Percentiles rank a stretch among this genome's conserved stretches.
Evolutionary conservation across 2,113 vertebrate genomes (phyloP).

Genomic region (Epinephelus moara): DNA sequence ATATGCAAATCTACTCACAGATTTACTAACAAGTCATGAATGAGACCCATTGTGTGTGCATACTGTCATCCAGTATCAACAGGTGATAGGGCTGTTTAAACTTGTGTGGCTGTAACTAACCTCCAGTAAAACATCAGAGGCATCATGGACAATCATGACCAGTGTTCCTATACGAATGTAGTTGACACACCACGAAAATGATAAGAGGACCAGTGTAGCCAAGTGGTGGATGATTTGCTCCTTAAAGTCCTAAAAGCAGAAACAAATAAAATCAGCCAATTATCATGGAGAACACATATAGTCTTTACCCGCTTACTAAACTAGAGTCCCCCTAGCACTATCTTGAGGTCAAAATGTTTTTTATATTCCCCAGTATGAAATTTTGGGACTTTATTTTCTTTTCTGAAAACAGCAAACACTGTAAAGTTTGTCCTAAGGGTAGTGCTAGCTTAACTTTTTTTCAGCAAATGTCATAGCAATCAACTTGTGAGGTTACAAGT

Average conservation of each 20-base stretch:
- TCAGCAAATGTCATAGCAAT: too few species aligned
- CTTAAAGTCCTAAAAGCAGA: slow-evolving; percentile 89
- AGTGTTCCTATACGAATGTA: slow-evolving; percentile 93
- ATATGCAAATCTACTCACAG: too few species aligned
- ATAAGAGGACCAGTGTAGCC: slow-evolving; percentile 90
- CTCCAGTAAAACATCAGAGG: slow-evolving; percentile 94
- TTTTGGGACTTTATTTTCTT: too few species aligned
- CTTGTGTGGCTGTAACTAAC: slow-evolving; percentile 75
- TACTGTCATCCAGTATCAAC: background rate
- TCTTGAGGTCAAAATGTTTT: background rate
- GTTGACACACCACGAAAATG: slow-evolving; percentile 94
- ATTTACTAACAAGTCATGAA: too few species aligned
- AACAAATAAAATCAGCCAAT: background rate
- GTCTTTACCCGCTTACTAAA: background rate
- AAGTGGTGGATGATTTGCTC: slow-evolving; percentile 95
- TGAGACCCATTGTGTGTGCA: too few species aligned
- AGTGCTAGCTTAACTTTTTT: too few species aligned
- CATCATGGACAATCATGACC: slow-evolving; percentile 92
- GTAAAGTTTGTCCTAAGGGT: too few species aligned
- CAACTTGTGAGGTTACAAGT: too few species aligned
- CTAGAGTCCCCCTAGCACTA: background rate
- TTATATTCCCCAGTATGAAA: background rate
- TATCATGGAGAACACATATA: background rate
- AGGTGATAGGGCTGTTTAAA: background rate
- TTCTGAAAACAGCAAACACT: too few species aligned